A percentile compares a stretch with the other conserved stretches of the same genome.
Evolutionary conservation across 2,113 vertebrate genomes (phyloP).

Genomic region (Neotragus moschatus): DNA sequence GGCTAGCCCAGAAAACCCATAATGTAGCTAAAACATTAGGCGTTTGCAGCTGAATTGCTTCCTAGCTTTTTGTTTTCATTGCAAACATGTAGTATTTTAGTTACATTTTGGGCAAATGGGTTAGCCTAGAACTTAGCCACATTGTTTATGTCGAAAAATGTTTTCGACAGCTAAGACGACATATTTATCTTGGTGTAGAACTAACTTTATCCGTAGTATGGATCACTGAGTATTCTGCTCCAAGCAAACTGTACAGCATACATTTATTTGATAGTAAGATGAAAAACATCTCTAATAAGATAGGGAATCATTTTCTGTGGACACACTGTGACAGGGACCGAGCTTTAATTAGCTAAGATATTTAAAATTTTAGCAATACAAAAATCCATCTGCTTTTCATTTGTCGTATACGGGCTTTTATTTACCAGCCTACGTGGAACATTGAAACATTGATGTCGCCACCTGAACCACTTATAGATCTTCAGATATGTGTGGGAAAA

Average conservation of each 20-base stretch:
- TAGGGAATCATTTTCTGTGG: background rate
- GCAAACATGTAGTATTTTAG: background rate
- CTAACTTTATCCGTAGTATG: background rate
- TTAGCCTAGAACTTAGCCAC: slow-evolving; percentile 8
- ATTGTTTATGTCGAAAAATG: background rate
- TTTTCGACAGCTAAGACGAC: background rate
- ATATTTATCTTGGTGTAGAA: background rate
- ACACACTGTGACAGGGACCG: background rate
- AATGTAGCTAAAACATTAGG: background rate
- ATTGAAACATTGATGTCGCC: background rate
- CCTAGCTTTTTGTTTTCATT: slow-evolving; percentile 11
- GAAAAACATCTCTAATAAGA: slow-evolving; percentile 3
- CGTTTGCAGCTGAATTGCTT: background rate
- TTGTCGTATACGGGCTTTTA: slow-evolving; percentile 10
- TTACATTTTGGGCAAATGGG: background rate
- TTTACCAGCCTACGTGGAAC: slow-evolving; percentile 15
- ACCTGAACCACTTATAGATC: slow-evolving; percentile 41
- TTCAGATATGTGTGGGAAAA: slow-evolving; percentile 36
- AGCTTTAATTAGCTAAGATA: slow-evolving; percentile 35
- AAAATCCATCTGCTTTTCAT: slow-evolving; percentile 46
- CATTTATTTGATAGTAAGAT: slow-evolving; percentile 7
- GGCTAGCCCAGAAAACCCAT: background rate
- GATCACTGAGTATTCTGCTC: background rate
- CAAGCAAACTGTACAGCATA: background rate
- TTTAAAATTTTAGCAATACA: background rate